Evolutionary conservation across 2,888 invertebrate genomes (phyloP), one percentile per base, ranked within the genome.

Genomic region (Platycheirus rosarum): DNA sequence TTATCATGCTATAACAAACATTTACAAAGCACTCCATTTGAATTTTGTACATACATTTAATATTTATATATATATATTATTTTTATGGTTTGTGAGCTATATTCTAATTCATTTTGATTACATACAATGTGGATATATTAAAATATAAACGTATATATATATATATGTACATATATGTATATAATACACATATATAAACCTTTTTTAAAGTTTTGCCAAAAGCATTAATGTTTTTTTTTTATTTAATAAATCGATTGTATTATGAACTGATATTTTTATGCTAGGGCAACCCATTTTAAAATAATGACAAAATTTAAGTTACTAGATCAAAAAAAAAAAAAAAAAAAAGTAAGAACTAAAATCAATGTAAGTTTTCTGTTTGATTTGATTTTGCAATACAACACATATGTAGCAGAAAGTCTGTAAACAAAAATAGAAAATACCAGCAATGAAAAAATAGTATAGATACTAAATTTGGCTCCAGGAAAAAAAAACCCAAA

Each of bases 321-420:
- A 26, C 2, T 26, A 26, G 9, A 66, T 35, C 46, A 65, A 29
- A 65, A 51, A 74, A 74, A 20, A 66, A 57, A 51, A 57, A 20
- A n/a, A 46, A 44, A 44, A 18, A 9, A 26, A 26, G 6, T 4
- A 26, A 4, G 26, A 26, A 26, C 2, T 26, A 26, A 26, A 26
- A 26, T 26, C 6, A 2, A 26, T 1, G 16, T 49, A 29, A 49
- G 26, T 49, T 49, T 49, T 49, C 26, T 26, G 49, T 14, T 13
- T 14, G 49, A 49, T 49, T 26, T 29, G 74, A 35, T 55, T 48
- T 78, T 29, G 40, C 29, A 46, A 73, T 71, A 77, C 82, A 82
- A 85, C 86, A 87, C 84, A 85, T 84, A 84, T 48, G 78, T 84
- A 80, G 84, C 75, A 87, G 80, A 71, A 85, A 85, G 86, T 87